Conservation (phyloP, 2,888 invertebrate genomes). For the Sarcophaga carnaria region DNA sequence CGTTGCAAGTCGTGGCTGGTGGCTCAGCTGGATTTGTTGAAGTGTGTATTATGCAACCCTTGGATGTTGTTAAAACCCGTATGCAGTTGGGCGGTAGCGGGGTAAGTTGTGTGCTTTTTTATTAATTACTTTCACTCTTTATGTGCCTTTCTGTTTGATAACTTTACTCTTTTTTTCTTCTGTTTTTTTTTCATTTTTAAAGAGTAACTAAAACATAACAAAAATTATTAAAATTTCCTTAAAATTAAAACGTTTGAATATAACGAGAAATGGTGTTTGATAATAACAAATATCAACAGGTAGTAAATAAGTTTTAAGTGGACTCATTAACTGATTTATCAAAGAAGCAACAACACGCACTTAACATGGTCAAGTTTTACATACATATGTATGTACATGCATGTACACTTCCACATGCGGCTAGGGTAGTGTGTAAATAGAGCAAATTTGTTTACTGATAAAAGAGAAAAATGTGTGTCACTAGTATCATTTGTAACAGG, state of each 20-base stretch:
- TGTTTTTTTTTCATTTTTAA: no score
- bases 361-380: no score
- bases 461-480: background rate
- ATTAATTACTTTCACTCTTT: background rate
- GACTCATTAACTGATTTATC: no score
- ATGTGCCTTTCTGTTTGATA: constrained; percentile 32
- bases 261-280: background rate
- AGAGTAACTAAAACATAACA: no score
- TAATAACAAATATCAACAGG: background rate
- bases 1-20: constrained; percentile 85
- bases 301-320: background rate
- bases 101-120: constrained; percentile 73
- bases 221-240: no score
- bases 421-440: background rate
- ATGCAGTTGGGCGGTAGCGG: constrained; percentile 84
- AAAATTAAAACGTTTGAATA: no score
- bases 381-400: constrained; percentile 1
- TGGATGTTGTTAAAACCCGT: constrained; percentile 96
- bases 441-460: background rate
- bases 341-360: no score
- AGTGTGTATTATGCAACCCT: constrained; percentile 97
- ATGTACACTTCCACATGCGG: background rate
- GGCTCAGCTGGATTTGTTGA: constrained; percentile 97
- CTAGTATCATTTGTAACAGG: background rate
- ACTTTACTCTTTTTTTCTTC: background rate